Conservation (phyloP, 2,888 invertebrate genomes). For the Tetragonisca angustula region DNA sequence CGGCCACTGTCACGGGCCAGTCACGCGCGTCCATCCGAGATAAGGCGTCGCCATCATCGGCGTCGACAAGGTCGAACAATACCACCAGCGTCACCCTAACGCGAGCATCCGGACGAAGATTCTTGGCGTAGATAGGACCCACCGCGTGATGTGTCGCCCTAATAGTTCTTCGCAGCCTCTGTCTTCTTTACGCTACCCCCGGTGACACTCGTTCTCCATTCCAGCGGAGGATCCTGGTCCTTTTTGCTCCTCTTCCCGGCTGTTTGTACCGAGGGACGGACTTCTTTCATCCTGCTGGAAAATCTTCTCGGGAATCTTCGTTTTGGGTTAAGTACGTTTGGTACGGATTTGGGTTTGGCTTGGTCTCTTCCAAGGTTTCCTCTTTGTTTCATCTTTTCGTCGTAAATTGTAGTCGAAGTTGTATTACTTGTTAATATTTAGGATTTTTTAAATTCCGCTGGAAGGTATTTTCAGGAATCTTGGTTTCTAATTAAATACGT, state of each 20-base stretch:
- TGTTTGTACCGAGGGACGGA: not conserved
- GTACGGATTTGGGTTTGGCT: not conserved
- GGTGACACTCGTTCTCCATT: not conserved
- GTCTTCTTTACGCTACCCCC: slow-evolving; percentile 35
- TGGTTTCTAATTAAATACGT: not conserved
- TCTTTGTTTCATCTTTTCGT: not conserved
- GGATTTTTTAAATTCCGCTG: not conserved
- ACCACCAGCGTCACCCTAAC: slow-evolving; percentile 47
- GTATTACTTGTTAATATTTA: too few relatives aligned
- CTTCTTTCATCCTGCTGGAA: not conserved
- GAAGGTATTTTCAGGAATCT: not conserved
- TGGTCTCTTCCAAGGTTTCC: not conserved
- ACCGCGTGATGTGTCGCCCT: slow-evolving; percentile 69
- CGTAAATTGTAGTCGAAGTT: too few relatives aligned
- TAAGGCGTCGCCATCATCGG: slow-evolving; percentile 72
- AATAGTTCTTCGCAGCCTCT: slow-evolving; percentile 63
- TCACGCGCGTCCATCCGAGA: slow-evolving; percentile 76
- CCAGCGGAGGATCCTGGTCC: not conserved
- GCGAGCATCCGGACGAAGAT: slow-evolving; percentile 49
- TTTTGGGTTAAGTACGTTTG: not conserved
- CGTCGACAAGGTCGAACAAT: slow-evolving; percentile 73
- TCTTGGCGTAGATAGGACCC: slow-evolving; percentile 52
- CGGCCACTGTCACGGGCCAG: slow-evolving; percentile 70
- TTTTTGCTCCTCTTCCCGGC: not conserved
- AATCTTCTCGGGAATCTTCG: not conserved